Conservation (phyloP, 1,140 invertebrate genomes). For the Brachionus manjavacas region DNA sequence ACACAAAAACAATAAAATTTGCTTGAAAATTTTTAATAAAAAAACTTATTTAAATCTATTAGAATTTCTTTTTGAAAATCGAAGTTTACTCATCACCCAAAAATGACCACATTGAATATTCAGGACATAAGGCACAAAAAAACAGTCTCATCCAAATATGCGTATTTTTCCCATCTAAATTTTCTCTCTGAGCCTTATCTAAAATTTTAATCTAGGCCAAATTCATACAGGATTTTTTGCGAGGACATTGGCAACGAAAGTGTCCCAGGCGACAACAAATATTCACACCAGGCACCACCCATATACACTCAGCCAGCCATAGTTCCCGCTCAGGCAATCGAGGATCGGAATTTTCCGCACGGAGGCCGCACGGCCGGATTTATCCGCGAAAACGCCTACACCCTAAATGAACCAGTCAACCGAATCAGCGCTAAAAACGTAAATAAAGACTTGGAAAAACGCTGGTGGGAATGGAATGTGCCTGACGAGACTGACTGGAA, state of each 20-base stretch:
- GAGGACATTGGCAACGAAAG: constrained; percentile 18
- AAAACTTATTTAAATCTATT: neutral
- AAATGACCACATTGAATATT: constrained; percentile 40
- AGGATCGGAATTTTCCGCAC: constrained; percentile 7
- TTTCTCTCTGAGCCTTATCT: neutral
- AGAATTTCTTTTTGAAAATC: neutral
- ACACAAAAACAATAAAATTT: neutral
- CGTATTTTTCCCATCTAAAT: neutral
- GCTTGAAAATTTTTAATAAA: neutral
- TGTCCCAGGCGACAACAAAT: neutral
- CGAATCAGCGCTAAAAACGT: constrained; percentile 32
- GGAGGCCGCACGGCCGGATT: neutral
- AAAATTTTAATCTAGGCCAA: neutral
- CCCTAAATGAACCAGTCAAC: constrained; percentile 19
- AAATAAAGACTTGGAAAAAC: constrained; percentile 21
- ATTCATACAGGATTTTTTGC: constrained; percentile 32
- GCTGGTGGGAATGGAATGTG: constrained; percentile 39
- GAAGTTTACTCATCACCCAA: neutral
- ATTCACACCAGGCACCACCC: neutral
- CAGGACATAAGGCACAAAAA: constrained; percentile 33
- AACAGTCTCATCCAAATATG: constrained; percentile 1
- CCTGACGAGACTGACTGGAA: neutral
- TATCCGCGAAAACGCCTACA: constrained; percentile 35
- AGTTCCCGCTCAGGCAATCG: constrained; percentile 28
- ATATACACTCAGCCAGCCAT: constrained; percentile 31